phyloP scores from a whole-genome alignment of 2,797 vertebrate genomes.

The Xiphophorus birchmanni region DNA sequence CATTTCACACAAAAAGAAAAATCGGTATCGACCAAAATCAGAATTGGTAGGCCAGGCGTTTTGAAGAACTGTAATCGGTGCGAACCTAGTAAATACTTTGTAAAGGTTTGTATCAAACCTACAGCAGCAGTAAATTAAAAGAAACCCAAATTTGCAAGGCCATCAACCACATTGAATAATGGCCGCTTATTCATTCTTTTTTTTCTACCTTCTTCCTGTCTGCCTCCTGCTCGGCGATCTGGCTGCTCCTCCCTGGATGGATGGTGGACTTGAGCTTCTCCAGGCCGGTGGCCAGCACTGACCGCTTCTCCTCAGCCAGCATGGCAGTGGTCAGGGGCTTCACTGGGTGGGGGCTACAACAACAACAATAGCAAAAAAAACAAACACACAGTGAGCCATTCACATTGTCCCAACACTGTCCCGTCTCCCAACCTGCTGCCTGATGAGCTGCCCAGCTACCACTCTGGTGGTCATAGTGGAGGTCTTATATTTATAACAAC shows the following conservation, averaged over 20 bases:
- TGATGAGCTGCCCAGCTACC: background rate
- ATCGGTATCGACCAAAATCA: background rate
- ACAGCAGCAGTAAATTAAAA: background rate
- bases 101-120: background rate
- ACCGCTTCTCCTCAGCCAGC: conserved; percentile 79
- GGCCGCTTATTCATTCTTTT: background rate
- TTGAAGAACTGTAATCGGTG: background rate
- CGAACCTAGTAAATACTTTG: background rate
- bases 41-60: no score
- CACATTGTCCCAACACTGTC: background rate
- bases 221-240: conserved; percentile 72
- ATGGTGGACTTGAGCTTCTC: conserved; percentile 88
- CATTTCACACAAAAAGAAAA: background rate
- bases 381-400: conserved; percentile 8
- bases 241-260: conserved; percentile 77
- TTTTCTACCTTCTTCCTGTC: conserved; percentile 83
- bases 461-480: conserved; percentile 40
- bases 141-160: background rate
- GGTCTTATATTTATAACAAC: conserved; percentile 12
- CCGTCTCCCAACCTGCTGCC: background rate
- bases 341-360: conserved; percentile 91
- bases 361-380: background rate
- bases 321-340: conserved; percentile 87
- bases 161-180: background rate
- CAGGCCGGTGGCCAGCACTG: conserved; percentile 83